A percentile compares a stretch with the other conserved stretches of the same genome.
Evolutionary conservation across 2,113 vertebrate genomes (phyloP).

Genomic region (Anarhynchus alexandrinus): DNA sequence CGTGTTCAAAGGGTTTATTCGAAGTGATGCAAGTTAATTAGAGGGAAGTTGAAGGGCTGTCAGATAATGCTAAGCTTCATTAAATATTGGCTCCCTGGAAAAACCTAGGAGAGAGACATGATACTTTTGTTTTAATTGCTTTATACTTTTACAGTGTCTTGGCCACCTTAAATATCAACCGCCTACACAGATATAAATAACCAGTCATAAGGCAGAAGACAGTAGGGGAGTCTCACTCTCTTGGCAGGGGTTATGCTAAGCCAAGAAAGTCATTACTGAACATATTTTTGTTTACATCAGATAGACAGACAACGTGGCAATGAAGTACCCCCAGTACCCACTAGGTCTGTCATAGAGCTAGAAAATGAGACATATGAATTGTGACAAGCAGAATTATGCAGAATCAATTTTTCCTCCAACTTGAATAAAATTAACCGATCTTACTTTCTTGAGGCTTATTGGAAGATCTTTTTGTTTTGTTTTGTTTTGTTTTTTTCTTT

Average conservation of each 20-base stretch:
- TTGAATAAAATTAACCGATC: not conserved
- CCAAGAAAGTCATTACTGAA: not conserved
- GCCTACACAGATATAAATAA: not conserved
- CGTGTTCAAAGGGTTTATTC: not conserved
- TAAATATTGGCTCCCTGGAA: not conserved
- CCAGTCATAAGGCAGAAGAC: not conserved
- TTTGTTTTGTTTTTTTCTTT: not conserved
- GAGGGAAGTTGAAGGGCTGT: conserved; percentile 20
- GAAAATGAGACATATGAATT: not conserved
- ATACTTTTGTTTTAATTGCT: not conserved
- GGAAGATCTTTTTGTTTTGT: not conserved
- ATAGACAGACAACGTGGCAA: not conserved
- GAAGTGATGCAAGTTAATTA: conserved; percentile 2
- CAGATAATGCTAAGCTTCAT: conserved; percentile 11
- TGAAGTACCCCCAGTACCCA: not conserved
- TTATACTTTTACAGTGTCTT: not conserved
- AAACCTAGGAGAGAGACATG: not conserved
- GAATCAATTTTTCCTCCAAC: not conserved
- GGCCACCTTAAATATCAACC: not conserved
- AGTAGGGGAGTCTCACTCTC: not conserved
- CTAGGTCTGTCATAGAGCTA: not conserved
- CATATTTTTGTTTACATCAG: not conserved
- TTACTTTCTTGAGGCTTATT: not conserved
- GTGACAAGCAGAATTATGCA: not conserved
- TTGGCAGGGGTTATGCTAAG: not conserved